Base-by-base conservation (phyloP, 30 jellyfish, hydroid and myxozoan species). In the Catostylus mosaicus region DNA sequence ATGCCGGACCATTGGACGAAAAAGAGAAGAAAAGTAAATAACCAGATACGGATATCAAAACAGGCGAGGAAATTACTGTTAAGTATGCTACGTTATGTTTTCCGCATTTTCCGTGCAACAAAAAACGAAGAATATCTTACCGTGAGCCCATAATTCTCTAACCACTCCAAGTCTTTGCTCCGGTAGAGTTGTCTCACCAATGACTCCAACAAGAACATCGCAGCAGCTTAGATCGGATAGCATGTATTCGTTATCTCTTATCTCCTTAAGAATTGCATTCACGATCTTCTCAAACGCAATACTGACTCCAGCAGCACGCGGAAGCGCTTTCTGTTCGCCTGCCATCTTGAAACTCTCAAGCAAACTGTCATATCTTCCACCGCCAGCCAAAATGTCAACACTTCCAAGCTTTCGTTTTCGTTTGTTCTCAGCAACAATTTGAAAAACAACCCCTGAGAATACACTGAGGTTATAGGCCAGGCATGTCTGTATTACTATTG, bases 251-350 rank as follows among this genome's bases (percentile, higher is more conserved):
- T 35, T 40, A n/a, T 63, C 90, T 29, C 32, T 72, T 32, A 48
- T 75, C 5, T 67, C 96, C 48, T 46, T 36, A 56, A 80, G 78
- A 8, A 86, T 48, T 4, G 82, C 70, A 32, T 68, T 67, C 54
- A 86, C 96, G 50, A 92, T 61, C 77, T 86, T 86, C 67, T 92
- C 98, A 23, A 86, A 96, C 26, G 95, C 98, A 7, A 92, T 67
- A 62, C 96, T 92, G 18, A 80, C 83, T 11, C 98, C 98, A 20
- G 86, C 98, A 22, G 97, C 89, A 37, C 84, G 83, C 12, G 98
- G 97, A 45, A 77, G 46, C 33, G 16, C 33, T 31, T 69, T 57
- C 67, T 73, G 78, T 66, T 92, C 96, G 37, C 80, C 88, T 20
- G 87, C 62, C 48, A 77, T 47, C 35, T 75, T 63, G 70, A 86